These are phyloP conservation scores for Sciurus carolinensis DNA, from an alignment of 2,797 vertebrate genomes.

Conservation along the genomic window DNA sequence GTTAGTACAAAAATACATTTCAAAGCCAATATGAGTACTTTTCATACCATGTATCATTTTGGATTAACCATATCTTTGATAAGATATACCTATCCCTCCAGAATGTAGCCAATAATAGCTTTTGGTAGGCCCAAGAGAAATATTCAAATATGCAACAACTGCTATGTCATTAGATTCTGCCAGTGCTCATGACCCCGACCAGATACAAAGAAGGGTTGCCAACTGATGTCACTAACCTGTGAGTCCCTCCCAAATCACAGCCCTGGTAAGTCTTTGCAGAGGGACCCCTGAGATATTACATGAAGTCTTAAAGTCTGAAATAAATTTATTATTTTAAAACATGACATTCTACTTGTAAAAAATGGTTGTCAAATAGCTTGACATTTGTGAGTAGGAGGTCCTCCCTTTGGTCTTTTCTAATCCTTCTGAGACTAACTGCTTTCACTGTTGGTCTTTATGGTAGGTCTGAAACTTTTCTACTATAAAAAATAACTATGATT, in stretches of 20 bases:
- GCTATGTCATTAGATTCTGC: not conserved
- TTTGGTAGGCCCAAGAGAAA: not conserved
- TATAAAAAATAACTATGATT: not conserved
- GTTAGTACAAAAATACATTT: conserved; percentile 77
- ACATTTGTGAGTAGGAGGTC: not conserved
- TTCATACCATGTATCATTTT: conserved; percentile 63
- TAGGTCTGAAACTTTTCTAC: not conserved
- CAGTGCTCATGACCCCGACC: not conserved
- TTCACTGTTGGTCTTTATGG: not conserved
- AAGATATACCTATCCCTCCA: conserved; percentile 24
- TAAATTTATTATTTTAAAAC: conserved; percentile 21
- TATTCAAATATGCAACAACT: conserved; percentile 44
- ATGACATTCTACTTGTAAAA: not conserved
- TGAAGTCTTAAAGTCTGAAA: not conserved
- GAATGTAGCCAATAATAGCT: conserved; percentile 44
- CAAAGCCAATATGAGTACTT: conserved; percentile 70
- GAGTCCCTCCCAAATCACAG: not conserved
- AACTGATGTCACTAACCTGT: not conserved
- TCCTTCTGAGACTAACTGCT: not conserved
- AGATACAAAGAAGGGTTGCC: not conserved
- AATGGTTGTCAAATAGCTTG: not conserved
- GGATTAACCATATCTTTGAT: conserved; percentile 54
- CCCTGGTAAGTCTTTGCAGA: not conserved
- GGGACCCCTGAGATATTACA: not conserved
- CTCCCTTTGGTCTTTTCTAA: not conserved